These are phyloP conservation scores for Altica lythri DNA, from an alignment of 2,888 invertebrate genomes.

Conservation along the genomic window DNA sequence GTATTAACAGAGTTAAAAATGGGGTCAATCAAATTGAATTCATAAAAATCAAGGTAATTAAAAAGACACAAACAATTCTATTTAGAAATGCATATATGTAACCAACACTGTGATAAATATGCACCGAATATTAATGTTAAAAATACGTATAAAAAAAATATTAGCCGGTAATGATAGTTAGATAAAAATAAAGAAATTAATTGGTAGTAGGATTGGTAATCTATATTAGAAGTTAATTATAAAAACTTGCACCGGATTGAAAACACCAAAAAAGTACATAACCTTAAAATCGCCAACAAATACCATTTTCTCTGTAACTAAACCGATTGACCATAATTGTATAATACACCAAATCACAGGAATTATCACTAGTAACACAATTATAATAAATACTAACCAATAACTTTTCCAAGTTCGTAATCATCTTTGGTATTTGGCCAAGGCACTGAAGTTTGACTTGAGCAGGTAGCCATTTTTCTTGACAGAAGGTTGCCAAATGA, in stretches of 20 bases:
- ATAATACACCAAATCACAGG: conserved; percentile 12
- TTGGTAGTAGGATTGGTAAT: too few relatives aligned
- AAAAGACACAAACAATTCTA: conserved; percentile 38
- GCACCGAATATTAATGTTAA: too few relatives aligned
- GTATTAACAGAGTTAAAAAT: conserved; percentile 48
- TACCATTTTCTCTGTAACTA: conserved; percentile 11
- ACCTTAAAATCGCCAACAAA: conserved; percentile 44
- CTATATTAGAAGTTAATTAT: not conserved
- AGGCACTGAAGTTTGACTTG: conserved; percentile 59
- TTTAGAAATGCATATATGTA: conserved; percentile 21
- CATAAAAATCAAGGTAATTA: conserved; percentile 35
- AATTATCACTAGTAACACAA: conserved; percentile 29
- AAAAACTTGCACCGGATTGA: conserved; percentile 49
- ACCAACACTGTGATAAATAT: too few relatives aligned
- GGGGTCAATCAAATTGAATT: conserved; percentile 39
- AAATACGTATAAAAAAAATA: too few relatives aligned
- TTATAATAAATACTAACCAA: conserved; percentile 68
- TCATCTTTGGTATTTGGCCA: conserved; percentile 93
- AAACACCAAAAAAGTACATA: conserved; percentile 53
- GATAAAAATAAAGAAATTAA: too few relatives aligned
- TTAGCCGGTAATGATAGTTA: too few relatives aligned
- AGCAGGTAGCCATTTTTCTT: conserved; percentile 65
- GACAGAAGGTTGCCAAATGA: conserved; percentile 62
- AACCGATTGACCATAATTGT: conserved; percentile 21
- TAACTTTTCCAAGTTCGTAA: conserved; percentile 91